Evolutionary conservation across 2,113 vertebrate species (phyloP).

Genomic region (Alectura lathami): DNA sequence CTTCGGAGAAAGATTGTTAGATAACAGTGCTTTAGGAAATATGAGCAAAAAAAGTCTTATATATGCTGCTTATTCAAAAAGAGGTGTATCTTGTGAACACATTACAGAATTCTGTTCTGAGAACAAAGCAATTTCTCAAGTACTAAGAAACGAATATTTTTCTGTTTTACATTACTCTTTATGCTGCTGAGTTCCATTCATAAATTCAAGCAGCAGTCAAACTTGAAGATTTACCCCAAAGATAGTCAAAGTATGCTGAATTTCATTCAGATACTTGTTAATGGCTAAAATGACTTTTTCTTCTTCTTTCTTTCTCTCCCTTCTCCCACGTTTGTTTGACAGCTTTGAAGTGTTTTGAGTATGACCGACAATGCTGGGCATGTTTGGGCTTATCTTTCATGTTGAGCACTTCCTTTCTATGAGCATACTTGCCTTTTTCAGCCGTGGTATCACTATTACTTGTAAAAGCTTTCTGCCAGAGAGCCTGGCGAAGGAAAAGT

Average conservation of each 20-base stretch:
- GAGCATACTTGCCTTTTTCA: neutral
- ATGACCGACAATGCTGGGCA: accelerated
- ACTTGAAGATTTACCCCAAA: neutral
- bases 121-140: neutral
- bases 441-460: neutral
- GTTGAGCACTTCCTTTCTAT: neutral
- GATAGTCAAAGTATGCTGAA: neutral
- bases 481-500: neutral
- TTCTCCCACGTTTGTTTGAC: neutral
- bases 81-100: neutral
- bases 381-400: neutral
- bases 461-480: neutral
- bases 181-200: neutral
- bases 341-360: neutral
- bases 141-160: neutral
- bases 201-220: neutral
- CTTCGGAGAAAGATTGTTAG: neutral
- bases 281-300: neutral
- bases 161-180: neutral
- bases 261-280: neutral
- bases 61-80: neutral
- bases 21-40: neutral
- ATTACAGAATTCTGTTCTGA: neutral
- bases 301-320: neutral
- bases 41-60: neutral